Base-by-base conservation (phyloP, 2,797 vertebrate species). In the Toxotes lorentzi region DNA sequence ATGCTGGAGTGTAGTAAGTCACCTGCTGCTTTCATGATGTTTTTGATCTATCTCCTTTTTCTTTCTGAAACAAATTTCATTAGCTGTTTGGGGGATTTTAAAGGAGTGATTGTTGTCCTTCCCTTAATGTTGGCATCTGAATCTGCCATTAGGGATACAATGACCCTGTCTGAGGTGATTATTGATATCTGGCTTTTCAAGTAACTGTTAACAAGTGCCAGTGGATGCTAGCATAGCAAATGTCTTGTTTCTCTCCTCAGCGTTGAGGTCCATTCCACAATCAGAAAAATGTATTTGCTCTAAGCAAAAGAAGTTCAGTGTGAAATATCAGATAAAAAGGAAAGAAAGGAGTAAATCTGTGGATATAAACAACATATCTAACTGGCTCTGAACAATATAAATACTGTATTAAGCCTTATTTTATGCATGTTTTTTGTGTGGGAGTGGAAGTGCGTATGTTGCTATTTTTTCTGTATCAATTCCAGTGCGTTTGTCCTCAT, bases 401-500 rank as follows among this genome's bases (percentile, higher is more conserved):
- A 93, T 91, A 93, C 83, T 92, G 87, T 90, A 89, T 91, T 86
- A 90, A 88, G 91, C 89, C 90, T 90, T 92, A 89, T 92, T 94
- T 94, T 91, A 89, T 92, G 92, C 91, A 91, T 93, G 92, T 77
- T 89, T 83, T 88, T 82, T 86, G 84, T 90, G 90, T 92, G 89
- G 82, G 89, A 83, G 93, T 89, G 90, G 85, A 89, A 88, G 87
- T 93, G 81, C 60, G 85, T 84, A 75, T 77, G 87, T 90, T 89
- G 69, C 79, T 84, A 50, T 88, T 89, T 88, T 87, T 88, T 86
- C 72, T 81, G 70, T 88, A 79, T 91, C 68, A 72, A 82, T 89
- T 90, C 80, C 70, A 71, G 85, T 89, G 80, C 57, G 76, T 89
- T 80, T 83, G 77, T 92, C 64, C 83, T 93, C 86, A 75, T 89